A percentile compares a stretch with the other conserved stretches of the same genome.
Conservation (phyloP, 2,888 invertebrate species). For the Melanostoma scalare region DNA sequence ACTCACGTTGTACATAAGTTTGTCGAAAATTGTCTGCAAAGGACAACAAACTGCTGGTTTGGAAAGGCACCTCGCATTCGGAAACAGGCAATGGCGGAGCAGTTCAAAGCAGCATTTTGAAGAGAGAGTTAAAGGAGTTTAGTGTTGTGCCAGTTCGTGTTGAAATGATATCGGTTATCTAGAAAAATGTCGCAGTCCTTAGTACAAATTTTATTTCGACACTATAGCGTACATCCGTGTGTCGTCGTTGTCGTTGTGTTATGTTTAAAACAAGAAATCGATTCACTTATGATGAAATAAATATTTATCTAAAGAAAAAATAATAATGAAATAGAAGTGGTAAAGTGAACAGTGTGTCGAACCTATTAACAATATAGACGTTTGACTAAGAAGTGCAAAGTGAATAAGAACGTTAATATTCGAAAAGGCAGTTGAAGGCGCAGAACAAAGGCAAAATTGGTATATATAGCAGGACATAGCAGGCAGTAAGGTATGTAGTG, state of each 20-base stretch:
- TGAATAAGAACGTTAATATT: too few species aligned
- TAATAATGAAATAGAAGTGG: too few species aligned
- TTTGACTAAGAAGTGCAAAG: too few species aligned
- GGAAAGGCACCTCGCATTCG: constrained; percentile 57
- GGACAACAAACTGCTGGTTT: constrained; percentile 67
- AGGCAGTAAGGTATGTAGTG: too few species aligned
- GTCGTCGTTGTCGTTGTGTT: not conserved
- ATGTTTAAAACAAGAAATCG: not conserved
- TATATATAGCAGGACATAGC: too few species aligned
- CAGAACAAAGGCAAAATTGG: too few species aligned
- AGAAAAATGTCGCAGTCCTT: too few species aligned
- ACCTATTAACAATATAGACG: too few species aligned
- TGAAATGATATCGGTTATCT: not conserved
- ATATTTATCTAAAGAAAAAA: not conserved
- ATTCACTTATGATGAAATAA: not conserved
- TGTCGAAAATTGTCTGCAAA: constrained; percentile 70
- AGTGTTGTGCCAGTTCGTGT: constrained; percentile 63
- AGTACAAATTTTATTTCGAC: too few species aligned
- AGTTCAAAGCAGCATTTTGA: constrained; percentile 62
- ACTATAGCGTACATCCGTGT: too few species aligned
- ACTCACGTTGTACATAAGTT: constrained; percentile 49
- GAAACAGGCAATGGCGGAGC: constrained; percentile 51
- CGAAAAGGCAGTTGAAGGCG: too few species aligned
- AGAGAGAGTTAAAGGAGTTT: constrained; percentile 44
- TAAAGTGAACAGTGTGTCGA: too few species aligned